Evolutionary conservation across 2,888 invertebrate species (phyloP).

Genomic region (Choreutis nemorana): DNA sequence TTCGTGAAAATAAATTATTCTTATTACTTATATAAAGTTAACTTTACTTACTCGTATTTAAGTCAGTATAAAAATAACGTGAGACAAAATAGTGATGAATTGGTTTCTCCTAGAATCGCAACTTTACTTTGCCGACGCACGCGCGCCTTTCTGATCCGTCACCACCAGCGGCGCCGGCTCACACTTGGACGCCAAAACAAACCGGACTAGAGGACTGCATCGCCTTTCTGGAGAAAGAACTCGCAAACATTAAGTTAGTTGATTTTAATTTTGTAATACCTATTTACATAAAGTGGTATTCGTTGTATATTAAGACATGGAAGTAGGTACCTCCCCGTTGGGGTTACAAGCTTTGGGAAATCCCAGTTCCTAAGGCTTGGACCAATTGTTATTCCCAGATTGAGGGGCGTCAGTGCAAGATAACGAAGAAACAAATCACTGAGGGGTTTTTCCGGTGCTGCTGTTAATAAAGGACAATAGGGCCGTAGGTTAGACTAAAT

Average conservation of each 20-base stretch:
- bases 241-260: conserved; percentile 44
- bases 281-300: conserved; percentile 1
- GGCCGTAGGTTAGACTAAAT: too few species aligned
- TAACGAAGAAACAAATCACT: too few species aligned
- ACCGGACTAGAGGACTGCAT: conserved; percentile 42
- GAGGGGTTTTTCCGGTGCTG: too few species aligned
- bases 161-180: conserved; percentile 25
- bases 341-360: too few species aligned
- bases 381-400: too few species aligned
- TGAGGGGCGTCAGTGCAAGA: too few species aligned
- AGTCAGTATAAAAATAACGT: not conserved
- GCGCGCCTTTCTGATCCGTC: conserved; percentile 30
- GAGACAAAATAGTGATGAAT: not conserved
- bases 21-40: too few species aligned
- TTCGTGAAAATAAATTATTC: too few species aligned
- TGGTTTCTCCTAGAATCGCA: conserved; percentile 22
- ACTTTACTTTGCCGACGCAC: conserved; percentile 32
- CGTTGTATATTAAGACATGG: not conserved
- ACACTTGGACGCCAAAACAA: conserved; percentile 41
- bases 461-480: too few species aligned
- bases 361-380: too few species aligned
- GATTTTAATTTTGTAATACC: too few species aligned
- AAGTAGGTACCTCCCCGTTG: too few species aligned
- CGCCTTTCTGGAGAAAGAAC: conserved; percentile 47
- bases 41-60: not conserved